Evolutionary conservation across 2,888 invertebrate species (phyloP), one percentile per base, ranked within the genome.

Genomic region (Nephrotoma appendiculata): DNA sequence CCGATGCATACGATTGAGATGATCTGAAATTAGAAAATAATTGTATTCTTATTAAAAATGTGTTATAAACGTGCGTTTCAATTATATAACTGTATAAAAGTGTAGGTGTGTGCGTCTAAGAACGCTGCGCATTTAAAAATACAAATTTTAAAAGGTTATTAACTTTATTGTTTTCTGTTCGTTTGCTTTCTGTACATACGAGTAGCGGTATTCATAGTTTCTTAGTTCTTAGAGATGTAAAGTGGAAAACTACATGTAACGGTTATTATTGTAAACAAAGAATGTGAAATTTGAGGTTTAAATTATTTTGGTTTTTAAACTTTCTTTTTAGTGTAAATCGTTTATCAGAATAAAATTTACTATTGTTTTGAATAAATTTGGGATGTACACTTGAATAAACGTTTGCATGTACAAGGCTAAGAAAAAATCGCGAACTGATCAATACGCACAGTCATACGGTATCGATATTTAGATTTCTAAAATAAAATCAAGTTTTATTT

Each of bases 1-100:
- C 91, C 92, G 86, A 92, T 90, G 87, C 91, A 91, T 87, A 91
- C 89, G 87, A 91, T 90, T 4, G 86, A 86, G 6, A 86, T 57
- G 9, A 86, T 86, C 86, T 86, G 57, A 41, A 41, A 52, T n/a
- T 11, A 48, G 41, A 86, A 41, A 86, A 85, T 9, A 42, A 84
- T 3, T 41, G 41, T 41, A 41, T 45, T 85, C 5, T 5, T 15
- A 11, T 48, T 48, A 48, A 12, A 48, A 48, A 48, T 48, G 5
- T 48, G 48, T 48, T 83, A 15, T 7, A 71, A 71, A 71, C 71
- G n/a, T 71, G 71, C 6, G n/a, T 83, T 31, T 84, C n/a, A 6
- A 84, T 84, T 7, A 84, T 41, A 52, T 71, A 71, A 71, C 71
- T 71, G 71, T 71, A 31, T 15, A 57, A 15, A 15, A 57, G 6